Evolutionary conservation across 2,888 invertebrate species (phyloP), one percentile per base, ranked within the genome.

Genomic region (Plagodis pulveraria): DNA sequence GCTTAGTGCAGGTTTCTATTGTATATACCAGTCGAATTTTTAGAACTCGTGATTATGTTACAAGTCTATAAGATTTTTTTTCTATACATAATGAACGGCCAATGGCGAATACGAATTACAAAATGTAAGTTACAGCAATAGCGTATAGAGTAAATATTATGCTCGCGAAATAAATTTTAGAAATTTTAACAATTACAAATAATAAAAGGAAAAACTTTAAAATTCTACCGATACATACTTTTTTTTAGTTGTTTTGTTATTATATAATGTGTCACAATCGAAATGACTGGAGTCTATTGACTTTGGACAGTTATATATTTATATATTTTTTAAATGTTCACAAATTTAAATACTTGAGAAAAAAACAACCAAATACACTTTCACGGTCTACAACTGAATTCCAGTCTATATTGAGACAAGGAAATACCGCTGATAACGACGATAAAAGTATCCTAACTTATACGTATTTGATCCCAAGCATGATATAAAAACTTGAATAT

Each of bases 381-480:
- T 22, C 22, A 22, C 22, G 4, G 22, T 22, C 22, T 44, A 44
- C 32, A 47, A 68, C 66, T 70, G 66, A 67, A 73, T 67, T 67
- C 59, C 58, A 57, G 58, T 56, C 56, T 60, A 61, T 59, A 59
- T 60, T 58, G 66, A 63, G 61, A 55, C 52, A 59, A 71, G 63
- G 55, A 52, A 66, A 63, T 47, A 47, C 44, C 10, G 47, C 45
- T 56, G 48, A 52, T 22, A 40, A 54, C 34, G 51, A 55, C 52
- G 35, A 50, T 11, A 52, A 46, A 48, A 49, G 74, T 79, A 83
- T 73, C 77, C 83, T 87, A 85, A 87, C 87, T 88, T 89, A 90
- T 83, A 74, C 77, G 71, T 87, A 90, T 86, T 92, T 91, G 91
- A 85, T 91, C 91, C 91, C 91, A 87, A 90, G 89, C 90, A 84